Conservation (phyloP, 2,797 vertebrate species). For the Centroberyx gerrardi region DNA sequence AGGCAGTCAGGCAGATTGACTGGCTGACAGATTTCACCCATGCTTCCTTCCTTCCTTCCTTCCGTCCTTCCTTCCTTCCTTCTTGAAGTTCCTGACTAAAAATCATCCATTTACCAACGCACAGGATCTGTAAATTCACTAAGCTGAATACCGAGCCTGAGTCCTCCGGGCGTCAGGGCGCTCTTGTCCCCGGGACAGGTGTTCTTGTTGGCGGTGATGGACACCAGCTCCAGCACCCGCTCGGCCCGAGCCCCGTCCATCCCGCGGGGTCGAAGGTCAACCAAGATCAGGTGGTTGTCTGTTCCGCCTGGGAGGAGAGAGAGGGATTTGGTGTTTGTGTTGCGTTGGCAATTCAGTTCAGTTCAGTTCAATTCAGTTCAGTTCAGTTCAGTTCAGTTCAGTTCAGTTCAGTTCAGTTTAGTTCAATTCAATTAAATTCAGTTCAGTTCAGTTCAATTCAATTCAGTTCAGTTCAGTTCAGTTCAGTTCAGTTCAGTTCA, state of each 20-base stretch:
- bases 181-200: constrained; percentile 92
- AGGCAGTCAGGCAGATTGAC: constrained; percentile 12
- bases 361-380: not conserved
- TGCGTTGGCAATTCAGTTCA: not conserved
- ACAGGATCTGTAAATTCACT: not conserved
- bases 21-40: constrained; percentile 36
- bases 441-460: too few species aligned
- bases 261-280: constrained; percentile 89
- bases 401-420: too few species aligned
- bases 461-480: too few species aligned
- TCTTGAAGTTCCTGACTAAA: constrained; percentile 17
- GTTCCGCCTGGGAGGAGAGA: constrained; percentile 85
- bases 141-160: constrained; percentile 84
- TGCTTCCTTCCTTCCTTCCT: not conserved
- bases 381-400: too few species aligned
- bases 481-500: too few species aligned
- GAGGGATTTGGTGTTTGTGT: not conserved
- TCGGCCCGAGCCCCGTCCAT: constrained; percentile 90
- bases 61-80: not conserved
- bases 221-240: constrained; percentile 90
- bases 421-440: too few species aligned
- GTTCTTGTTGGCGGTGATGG: constrained; percentile 92
- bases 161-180: constrained; percentile 88
- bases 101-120: not conserved
- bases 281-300: constrained; percentile 91